These are phyloP conservation scores for Lobophora halterata DNA, from an alignment of 2,888 invertebrate species.

Conservation along the genomic window DNA sequence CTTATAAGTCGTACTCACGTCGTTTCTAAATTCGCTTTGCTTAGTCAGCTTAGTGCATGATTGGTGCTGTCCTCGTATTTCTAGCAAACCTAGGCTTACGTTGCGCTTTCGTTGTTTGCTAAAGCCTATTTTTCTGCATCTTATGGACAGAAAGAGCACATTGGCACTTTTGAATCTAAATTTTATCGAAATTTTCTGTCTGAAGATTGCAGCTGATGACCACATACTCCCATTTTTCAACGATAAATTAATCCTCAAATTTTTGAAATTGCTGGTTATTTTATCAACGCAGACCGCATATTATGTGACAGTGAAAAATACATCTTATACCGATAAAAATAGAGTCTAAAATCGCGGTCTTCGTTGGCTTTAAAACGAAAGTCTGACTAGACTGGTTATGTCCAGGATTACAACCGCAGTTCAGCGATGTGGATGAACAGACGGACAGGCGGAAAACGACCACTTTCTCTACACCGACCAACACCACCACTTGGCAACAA, in stretches of 20 bases:
- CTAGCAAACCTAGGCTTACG: slow-evolving; percentile 26
- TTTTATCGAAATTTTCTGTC: slow-evolving; percentile 13
- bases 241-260: too few species aligned
- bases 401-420: slow-evolving; percentile 72
- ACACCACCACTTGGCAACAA: slow-evolving; percentile 90
- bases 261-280: too few species aligned
- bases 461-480: slow-evolving; percentile 85
- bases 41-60: slow-evolving; percentile 28
- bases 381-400: neutral
- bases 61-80: slow-evolving; percentile 32
- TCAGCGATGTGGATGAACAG: slow-evolving; percentile 80
- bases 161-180: slow-evolving; percentile 10
- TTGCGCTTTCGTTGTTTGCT: slow-evolving; percentile 44
- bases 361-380: neutral
- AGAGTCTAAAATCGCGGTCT: too few species aligned
- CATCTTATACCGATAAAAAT: too few species aligned
- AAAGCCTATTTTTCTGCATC: slow-evolving; percentile 32
- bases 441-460: slow-evolving; percentile 83
- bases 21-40: slow-evolving; percentile 30
- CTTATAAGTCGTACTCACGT: slow-evolving; percentile 4
- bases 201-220: slow-evolving; percentile 34
- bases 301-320: too few species aligned
- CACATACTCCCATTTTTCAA: slow-evolving; percentile 78
- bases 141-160: slow-evolving; percentile 27
- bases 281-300: slow-evolving; percentile 2